Evolutionary conservation across 2,797 vertebrate genomes (phyloP).

Genomic region (Gymnothorax reevesii): DNA sequence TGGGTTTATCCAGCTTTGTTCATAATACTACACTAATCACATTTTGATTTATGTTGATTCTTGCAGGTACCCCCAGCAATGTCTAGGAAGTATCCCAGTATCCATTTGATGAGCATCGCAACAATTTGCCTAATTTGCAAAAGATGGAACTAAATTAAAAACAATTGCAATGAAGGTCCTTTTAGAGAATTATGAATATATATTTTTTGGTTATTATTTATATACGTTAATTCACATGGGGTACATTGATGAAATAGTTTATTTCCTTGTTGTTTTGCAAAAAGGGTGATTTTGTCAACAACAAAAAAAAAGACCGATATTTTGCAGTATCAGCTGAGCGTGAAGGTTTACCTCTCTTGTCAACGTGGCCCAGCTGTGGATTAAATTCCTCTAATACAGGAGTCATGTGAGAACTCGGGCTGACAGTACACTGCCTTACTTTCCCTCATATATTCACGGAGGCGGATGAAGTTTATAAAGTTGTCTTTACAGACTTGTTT

Average conservation of each 20-base stretch:
- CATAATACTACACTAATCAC: not conserved
- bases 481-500: not conserved
- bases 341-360: not conserved
- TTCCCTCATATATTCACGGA: not conserved
- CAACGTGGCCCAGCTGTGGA: not conserved
- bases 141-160: not conserved
- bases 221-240: too few relatives aligned
- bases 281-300: not conserved
- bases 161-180: not conserved
- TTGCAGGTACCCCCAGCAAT: not conserved
- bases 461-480: not conserved
- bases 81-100: not conserved
- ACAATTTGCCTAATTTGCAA: not conserved
- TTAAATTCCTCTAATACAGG: not conserved
- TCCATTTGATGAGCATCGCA: not conserved
- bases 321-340: not conserved
- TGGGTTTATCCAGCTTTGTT: too few relatives aligned
- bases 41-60: not conserved
- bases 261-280: too few relatives aligned
- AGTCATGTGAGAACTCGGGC: not conserved
- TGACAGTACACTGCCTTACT: not conserved
- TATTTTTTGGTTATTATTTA: too few relatives aligned
- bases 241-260: too few relatives aligned
- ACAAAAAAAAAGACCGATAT: not conserved
- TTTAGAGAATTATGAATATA: conserved; percentile 21